phyloP scores from a whole-genome alignment of 2,113 vertebrate genomes.

The Ailuropoda melanoleuca region DNA sequence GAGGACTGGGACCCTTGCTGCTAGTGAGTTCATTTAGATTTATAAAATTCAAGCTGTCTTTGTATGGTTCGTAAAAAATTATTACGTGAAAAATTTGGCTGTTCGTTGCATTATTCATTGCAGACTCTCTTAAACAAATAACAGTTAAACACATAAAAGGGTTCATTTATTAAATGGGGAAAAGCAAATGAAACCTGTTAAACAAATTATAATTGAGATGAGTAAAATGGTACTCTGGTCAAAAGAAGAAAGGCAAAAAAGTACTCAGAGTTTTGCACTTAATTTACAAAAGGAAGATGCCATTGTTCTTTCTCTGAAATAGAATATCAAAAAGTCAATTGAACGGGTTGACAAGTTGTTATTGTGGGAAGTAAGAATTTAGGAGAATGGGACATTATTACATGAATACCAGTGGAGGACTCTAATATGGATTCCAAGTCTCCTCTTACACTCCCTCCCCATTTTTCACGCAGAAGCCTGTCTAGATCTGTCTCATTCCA shows the following conservation, averaged over 20 bases:
- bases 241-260: background rate
- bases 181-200: slow-evolving; percentile 51
- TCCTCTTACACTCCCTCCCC: background rate
- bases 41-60: slow-evolving; percentile 52
- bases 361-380: too few relatives aligned
- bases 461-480: rapidly evolving
- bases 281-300: background rate
- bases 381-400: background rate
- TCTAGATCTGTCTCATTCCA: background rate
- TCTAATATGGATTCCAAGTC: background rate
- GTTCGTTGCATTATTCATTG: background rate
- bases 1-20: background rate
- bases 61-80: slow-evolving; percentile 62
- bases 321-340: background rate
- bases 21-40: slow-evolving; percentile 32
- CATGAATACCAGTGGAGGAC: background rate
- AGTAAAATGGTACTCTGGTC: background rate
- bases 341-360: background rate
- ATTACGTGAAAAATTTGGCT: slow-evolving; percentile 60
- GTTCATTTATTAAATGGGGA: background rate
- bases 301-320: background rate
- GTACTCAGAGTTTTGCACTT: background rate
- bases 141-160: slow-evolving; percentile 25
- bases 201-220: slow-evolving; percentile 49
- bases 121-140: slow-evolving; percentile 60